Base-by-base conservation (phyloP, 2,797 vertebrate species). In the Characodon lateralis region DNA sequence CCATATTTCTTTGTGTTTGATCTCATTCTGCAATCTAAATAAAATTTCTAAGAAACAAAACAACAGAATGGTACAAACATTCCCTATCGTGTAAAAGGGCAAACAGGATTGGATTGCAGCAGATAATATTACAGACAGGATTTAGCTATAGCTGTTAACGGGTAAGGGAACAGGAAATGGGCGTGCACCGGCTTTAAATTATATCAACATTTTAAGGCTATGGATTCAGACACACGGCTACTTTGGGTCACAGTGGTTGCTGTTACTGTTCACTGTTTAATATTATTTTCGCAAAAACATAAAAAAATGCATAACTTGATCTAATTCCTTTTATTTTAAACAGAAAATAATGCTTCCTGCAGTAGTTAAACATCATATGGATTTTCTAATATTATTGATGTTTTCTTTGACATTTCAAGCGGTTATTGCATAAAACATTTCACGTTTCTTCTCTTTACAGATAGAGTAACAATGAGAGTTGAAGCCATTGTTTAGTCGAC, bases 31-130 rank as follows among this genome's bases (percentile, higher is more conserved):
- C 22, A 58, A 43, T 41, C n/a, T 61, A 5, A 59, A 18, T 76
- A 76, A 78, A 55, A 89, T 84, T 87, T 76, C 84, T 82, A 61
- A 22, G 24, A 22, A 65, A 55, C 51, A 74, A 68, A 50, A 78
- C 22, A 76, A 43, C 63, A 69, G 1, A 69, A 69, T n/a, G 22
- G 41, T 46, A 46, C 41, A 69, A 69, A 5, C 12, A 14, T 12
- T 69, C 24, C 14, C 10, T 46, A 16, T n/a, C 66, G 46, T 46
- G 41, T 43, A 46, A 46, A 69, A 66, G 39, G 43, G 5, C 6
- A 6, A 43, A n/a, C 8, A 66, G 35, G 39, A 66, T 12, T 16
- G 0, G 9, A 41, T 68, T 41, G 2, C 20, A 39, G 6, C 35
- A 22, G 8, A 39, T 22, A 35, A 9, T 20, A 24, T 0, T 8